These are phyloP conservation scores for Protobothrops flavoviridis DNA, from an alignment of 2,113 vertebrate species.

Conservation along the genomic window DNA sequence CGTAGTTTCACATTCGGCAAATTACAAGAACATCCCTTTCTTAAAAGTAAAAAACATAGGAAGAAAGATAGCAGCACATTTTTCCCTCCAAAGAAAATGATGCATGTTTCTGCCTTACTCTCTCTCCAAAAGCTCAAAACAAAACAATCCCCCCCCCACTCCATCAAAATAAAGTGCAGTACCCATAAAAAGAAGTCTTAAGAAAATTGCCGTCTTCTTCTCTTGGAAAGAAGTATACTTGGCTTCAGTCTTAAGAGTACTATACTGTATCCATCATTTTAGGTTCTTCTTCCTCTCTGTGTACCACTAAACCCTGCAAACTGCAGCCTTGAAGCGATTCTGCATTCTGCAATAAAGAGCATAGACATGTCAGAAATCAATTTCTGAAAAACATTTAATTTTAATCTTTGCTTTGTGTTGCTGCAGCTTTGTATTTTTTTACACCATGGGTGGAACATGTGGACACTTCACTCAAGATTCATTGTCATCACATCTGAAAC, in stretches of 20 bases:
- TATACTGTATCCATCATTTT: constrained; percentile 95
- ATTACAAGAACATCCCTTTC: constrained; percentile 68
- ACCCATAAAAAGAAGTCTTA: constrained; percentile 84
- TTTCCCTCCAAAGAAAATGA: constrained; percentile 57
- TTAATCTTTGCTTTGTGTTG: neutral
- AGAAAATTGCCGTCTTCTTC: constrained; percentile 76
- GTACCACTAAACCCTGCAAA: constrained; percentile 71
- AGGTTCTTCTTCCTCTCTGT: constrained; percentile 89
- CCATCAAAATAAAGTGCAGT: constrained; percentile 91
- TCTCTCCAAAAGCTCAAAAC: constrained; percentile 61
- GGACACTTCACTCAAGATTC: neutral
- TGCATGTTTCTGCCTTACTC: constrained; percentile 63
- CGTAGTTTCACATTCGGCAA: constrained; percentile 74
- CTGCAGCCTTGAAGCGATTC: constrained; percentile 80
- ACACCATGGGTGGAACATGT: neutral
- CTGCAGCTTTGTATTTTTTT: neutral
- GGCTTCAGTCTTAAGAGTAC: constrained; percentile 65
- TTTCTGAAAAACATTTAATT: neutral
- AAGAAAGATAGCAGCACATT: constrained; percentile 79
- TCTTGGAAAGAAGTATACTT: constrained; percentile 70
- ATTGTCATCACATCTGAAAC: neutral
- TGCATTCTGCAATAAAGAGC: constrained; percentile 75
- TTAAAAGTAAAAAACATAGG: constrained; percentile 48
- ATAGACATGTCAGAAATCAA: neutral
- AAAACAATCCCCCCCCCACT: neutral